phyloP scores from a whole-genome alignment of 2,888 invertebrate genomes.

The Drosophila eohydei region DNA sequence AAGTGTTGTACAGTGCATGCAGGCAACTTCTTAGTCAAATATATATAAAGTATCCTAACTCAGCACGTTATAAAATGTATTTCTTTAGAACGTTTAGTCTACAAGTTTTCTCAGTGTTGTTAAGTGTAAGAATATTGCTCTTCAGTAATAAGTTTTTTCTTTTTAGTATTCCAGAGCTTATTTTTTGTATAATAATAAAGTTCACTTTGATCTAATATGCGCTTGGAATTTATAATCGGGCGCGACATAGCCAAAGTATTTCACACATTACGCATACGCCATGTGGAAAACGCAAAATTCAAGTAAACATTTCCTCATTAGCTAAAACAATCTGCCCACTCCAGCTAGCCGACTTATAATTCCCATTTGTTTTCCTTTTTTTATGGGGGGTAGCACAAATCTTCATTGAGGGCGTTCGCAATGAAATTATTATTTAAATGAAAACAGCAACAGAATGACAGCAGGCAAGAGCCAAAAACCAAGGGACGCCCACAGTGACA shows the following conservation, averaged over 20 bases:
- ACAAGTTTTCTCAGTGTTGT: too few relatives aligned
- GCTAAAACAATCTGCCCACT: conserved; percentile 21
- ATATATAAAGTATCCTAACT: too few relatives aligned
- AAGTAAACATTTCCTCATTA: conserved; percentile 55
- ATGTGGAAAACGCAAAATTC: conserved; percentile 19
- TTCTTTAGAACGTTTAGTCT: too few relatives aligned
- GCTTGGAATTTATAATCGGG: conserved; percentile 40
- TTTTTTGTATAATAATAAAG: conserved; percentile 19
- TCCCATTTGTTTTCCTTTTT: conserved; percentile 5
- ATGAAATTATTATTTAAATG: conserved; percentile 82
- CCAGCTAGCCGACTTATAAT: background rate
- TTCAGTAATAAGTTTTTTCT: background rate
- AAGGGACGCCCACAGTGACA: conserved; percentile 43
- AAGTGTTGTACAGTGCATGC: background rate
- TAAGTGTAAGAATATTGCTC: background rate
- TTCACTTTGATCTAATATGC: conserved; percentile 53
- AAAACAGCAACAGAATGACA: conserved; percentile 66
- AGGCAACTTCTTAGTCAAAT: too few relatives aligned
- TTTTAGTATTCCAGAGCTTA: background rate
- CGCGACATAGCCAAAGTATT: conserved; percentile 4
- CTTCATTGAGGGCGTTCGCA: conserved; percentile 67
- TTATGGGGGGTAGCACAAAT: conserved; percentile 20
- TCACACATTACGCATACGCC: conserved; percentile 38
- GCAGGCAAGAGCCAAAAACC: conserved; percentile 22
- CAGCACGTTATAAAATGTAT: too few relatives aligned